Base-by-base conservation (phyloP, 1,140 invertebrate genomes). In the Trichonephila inaurata region DNA sequence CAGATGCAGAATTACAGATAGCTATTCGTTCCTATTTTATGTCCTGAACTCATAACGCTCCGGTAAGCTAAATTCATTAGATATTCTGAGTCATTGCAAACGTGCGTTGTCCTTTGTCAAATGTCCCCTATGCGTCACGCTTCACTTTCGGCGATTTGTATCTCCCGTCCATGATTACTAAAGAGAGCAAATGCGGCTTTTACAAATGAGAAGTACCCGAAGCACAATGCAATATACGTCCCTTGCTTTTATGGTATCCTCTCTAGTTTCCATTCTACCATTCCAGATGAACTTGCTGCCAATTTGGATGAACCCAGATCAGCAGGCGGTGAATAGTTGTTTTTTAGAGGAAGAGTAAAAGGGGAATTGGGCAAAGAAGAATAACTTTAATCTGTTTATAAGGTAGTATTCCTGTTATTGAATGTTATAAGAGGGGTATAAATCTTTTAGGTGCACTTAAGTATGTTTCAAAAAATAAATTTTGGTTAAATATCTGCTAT, bases 21-120 rank as follows among this genome's bases (percentile, higher is more conserved):
- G 28, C 72, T 18, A 77, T 77, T 33, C 28, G 28, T 33, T 77
- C 28, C 72, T 77, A 77, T 40, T 77, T 77, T 77, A 77, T 77
- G 72, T 77, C 72, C 89, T 90, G 21, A n/a, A 24, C 66, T 51
- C 58, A 24, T 92, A 69, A 44, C n/a, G 90, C 90, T 85, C 8
- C 89, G n/a, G 82, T 87, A 60, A 28, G 33, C 66, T 86, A 69
- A 92, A 92, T 87, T 86, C 83, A 87, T 92, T 87, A 92, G 83
- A 58, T 87, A 33, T 72, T 77, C 83, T 92, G 91, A 92, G 40
- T 92, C 83, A 87, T 24, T 61, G 90, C 89, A n/a, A n/a, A 66
- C 28, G 44, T 91, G 44, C n/a, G 89, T 81, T n/a, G 82, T 62
- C 90, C 82, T 85, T 91, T 83, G 90, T 91, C 90, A 16, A 82